phyloP scores from a whole-genome alignment of 2,888 invertebrate species.

The Yponomeuta malinellus region DNA sequence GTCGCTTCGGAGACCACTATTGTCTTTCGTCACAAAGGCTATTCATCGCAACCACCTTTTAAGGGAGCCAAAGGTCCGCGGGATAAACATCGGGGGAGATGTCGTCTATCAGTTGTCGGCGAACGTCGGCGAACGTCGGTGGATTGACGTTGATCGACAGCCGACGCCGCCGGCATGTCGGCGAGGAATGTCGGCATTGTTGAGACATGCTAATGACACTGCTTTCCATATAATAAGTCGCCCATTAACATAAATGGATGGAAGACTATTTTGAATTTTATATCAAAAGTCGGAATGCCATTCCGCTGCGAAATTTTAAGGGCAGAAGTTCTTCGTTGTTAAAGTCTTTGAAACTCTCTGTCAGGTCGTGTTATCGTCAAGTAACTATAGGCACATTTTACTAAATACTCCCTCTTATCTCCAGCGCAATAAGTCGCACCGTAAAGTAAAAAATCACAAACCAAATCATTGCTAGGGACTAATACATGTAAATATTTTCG shows the following conservation, averaged over 20 bases:
- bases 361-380: too few species aligned
- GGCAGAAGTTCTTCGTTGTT: not conserved
- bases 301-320: conserved; percentile 24
- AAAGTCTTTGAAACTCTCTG: too few species aligned
- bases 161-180: conserved; percentile 31
- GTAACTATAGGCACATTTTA: too few species aligned
- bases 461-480: too few species aligned
- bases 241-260: conserved; percentile 24
- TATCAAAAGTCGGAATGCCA: conserved; percentile 31
- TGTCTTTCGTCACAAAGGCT: conserved; percentile 20
- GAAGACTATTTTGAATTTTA: conserved; percentile 36
- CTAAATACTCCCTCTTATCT: too few species aligned
- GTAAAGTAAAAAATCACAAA: too few species aligned
- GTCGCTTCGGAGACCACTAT: conserved; percentile 12
- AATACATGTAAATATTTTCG: too few species aligned
- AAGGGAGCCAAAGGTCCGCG: conserved; percentile 63
- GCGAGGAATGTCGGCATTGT: conserved; percentile 23
- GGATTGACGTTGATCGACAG: conserved; percentile 68
- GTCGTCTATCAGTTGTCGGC: conserved; percentile 31
- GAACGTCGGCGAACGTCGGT: conserved; percentile 33
- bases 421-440: too few species aligned
- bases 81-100: conserved; percentile 54
- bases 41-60: conserved; percentile 48
- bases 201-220: conserved; percentile 67
- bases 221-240: conserved; percentile 70